These are phyloP conservation scores for Poicephalus gulielmi DNA, from an alignment of 2,113 vertebrate species.

Conservation along the genomic window DNA sequence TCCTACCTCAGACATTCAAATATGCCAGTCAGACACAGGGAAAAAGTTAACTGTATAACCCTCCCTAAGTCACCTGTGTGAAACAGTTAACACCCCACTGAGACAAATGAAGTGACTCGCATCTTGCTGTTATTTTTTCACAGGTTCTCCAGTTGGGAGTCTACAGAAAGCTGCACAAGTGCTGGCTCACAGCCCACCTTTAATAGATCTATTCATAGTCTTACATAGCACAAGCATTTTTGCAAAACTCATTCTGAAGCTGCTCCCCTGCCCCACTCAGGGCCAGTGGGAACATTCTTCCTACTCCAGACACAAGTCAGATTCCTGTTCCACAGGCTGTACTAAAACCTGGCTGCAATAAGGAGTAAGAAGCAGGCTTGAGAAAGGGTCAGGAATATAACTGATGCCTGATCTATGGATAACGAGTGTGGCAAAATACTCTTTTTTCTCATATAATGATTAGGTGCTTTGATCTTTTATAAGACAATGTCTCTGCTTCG, in stretches of 20 bases:
- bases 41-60: not conserved
- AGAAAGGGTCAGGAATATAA: not conserved
- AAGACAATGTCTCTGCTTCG: not conserved
- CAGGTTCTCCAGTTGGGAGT: not conserved
- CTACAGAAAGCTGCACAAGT: not conserved
- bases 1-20: not conserved
- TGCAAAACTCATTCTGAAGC: not conserved
- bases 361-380: not conserved
- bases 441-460: not conserved
- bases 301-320: not conserved
- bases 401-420: not conserved
- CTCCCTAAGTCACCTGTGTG: not conserved
- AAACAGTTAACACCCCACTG: not conserved
- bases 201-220: not conserved
- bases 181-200: not conserved
- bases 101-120: not conserved
- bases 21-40: not conserved
- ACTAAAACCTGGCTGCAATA: not conserved
- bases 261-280: not conserved
- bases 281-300: not conserved
- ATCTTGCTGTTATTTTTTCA: not conserved
- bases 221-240: not conserved
- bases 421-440: not conserved
- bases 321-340: not conserved
- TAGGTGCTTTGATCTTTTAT: not conserved